Percentiles rank a stretch among this genome's conserved stretches.
Conservation (phyloP, 2,888 invertebrate genomes). For the Copidosoma aretas region DNA sequence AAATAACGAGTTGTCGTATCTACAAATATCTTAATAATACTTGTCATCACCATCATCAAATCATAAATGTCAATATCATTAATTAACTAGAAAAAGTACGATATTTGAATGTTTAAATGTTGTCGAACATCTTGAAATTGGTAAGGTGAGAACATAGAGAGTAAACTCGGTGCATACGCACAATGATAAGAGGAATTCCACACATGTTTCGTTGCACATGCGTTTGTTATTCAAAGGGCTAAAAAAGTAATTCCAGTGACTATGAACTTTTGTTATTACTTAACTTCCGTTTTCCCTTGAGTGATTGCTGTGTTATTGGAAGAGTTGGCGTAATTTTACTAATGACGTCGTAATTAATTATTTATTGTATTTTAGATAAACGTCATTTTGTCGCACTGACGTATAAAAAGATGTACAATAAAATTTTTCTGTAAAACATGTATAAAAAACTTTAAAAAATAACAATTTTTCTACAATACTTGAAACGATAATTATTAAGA, state of each 20-base stretch:
- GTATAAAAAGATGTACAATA: background rate
- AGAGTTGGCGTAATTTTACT: background rate
- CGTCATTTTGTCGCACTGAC: background rate
- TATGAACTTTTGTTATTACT: background rate
- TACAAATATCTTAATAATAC: slow-evolving; percentile 53
- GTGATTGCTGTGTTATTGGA: background rate
- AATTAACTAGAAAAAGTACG: slow-evolving; percentile 47
- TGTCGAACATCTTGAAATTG: slow-evolving; percentile 35
- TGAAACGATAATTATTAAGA: background rate
- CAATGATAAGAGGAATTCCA: slow-evolving; percentile 29
- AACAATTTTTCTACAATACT: background rate
- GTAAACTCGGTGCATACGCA: slow-evolving; percentile 21
- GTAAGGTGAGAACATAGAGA: slow-evolving; percentile 23
- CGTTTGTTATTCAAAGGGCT: background rate
- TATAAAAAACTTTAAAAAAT: background rate
- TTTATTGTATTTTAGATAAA: slow-evolving; percentile 1
- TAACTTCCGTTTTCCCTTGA: background rate
- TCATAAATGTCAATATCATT: slow-evolving; percentile 49
- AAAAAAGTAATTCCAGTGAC: background rate
- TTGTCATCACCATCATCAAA: slow-evolving; percentile 44
- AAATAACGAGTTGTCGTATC: slow-evolving; percentile 36
- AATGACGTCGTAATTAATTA: background rate
- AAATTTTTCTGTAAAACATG: background rate
- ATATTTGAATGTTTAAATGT: slow-evolving; percentile 59
- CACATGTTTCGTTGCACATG: background rate